These are phyloP conservation scores for Clamator glandarius DNA, from an alignment of 2,797 vertebrate species.

Conservation along the genomic window DNA sequence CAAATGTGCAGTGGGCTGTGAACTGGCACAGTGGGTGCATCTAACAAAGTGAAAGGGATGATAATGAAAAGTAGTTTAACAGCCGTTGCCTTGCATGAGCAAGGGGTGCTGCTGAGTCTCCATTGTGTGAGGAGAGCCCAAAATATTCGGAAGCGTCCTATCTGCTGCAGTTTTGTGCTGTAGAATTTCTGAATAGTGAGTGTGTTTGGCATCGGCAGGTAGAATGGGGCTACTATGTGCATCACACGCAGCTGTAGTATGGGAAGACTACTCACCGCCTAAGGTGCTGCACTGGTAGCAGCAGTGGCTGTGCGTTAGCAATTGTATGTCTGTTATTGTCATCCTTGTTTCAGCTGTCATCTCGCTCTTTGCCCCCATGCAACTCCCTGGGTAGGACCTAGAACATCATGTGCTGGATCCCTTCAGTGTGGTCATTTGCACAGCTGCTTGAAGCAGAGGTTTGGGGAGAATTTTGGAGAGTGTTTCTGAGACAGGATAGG, in stretches of 20 bases:
- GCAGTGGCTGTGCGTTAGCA: not conserved
- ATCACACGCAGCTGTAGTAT: too few relatives aligned
- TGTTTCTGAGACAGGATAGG: not conserved
- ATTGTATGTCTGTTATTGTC: not conserved
- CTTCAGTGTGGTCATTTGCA: not conserved
- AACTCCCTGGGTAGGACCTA: not conserved
- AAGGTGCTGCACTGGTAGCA: not conserved
- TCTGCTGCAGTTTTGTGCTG: not conserved
- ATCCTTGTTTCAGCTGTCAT: not conserved
- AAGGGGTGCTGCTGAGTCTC: not conserved
- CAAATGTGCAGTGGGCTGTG: not conserved
- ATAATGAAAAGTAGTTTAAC: not conserved
- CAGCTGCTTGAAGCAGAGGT: not conserved
- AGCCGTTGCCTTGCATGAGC: not conserved
- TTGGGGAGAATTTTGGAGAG: not conserved
- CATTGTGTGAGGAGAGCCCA: not conserved
- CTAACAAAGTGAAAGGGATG: not conserved
- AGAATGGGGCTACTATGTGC: not conserved
- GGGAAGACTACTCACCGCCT: accelerated
- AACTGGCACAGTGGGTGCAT: not conserved
- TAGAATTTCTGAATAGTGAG: not conserved
- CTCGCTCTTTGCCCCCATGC: not conserved
- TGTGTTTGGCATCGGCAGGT: not conserved
- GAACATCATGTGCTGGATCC: not conserved
- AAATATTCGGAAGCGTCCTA: not conserved